Evolutionary conservation across 2,113 vertebrate species (phyloP).

Genomic region (Nothoprocta perdicaria): DNA sequence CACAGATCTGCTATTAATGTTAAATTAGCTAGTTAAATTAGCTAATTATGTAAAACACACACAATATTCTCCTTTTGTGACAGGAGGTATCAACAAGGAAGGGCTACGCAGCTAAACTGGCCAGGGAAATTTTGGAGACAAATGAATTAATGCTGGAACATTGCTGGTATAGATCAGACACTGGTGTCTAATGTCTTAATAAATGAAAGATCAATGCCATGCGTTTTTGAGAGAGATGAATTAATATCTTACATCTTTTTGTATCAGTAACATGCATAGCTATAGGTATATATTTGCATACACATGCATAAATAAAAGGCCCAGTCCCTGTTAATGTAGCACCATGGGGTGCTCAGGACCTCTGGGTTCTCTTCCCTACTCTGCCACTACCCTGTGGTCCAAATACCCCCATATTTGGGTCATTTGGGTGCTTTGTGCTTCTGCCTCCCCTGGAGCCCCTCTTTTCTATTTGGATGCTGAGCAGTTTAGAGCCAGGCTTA

Average conservation of each 20-base stretch:
- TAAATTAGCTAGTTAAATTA: constrained; percentile 64
- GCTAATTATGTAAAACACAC: constrained; percentile 54
- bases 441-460: not conserved
- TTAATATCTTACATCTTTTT: rapidly evolving
- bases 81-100: not conserved
- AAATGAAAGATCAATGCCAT: not conserved
- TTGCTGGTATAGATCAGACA: not conserved
- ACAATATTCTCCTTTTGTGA: constrained; percentile 10
- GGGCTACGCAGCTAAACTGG: constrained; percentile 1
- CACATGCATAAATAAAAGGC: rapidly evolving
- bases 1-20: constrained; percentile 48
- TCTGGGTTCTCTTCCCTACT: not conserved
- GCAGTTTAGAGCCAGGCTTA: not conserved
- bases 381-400: not conserved
- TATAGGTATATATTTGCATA: not conserved
- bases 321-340: not conserved
- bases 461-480: not conserved
- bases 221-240: not conserved
- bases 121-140: not conserved
- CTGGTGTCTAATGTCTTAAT: not conserved
- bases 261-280: not conserved
- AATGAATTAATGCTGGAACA: not conserved
- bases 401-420: not conserved
- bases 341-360: rapidly evolving
- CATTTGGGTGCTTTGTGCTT: not conserved